phyloP scores from a whole-genome alignment of 1,140 invertebrate genomes.

The Drosophila sproati region DNA sequence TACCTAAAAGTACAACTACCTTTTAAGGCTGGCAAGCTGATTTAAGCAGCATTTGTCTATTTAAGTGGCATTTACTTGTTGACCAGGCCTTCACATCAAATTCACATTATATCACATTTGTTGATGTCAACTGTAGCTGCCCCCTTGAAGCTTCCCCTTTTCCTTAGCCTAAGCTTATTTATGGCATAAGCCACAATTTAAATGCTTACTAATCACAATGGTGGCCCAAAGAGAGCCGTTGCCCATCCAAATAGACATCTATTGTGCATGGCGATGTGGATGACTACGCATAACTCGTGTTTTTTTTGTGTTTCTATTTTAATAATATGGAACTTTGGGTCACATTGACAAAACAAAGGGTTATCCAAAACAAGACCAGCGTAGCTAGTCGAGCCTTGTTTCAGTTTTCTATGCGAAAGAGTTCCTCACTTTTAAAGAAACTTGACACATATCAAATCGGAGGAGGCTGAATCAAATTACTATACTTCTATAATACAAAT shows the following conservation, averaged over 20 bases:
- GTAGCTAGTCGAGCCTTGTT: too few relatives aligned
- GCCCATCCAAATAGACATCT: conserved; percentile 12
- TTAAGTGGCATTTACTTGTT: conserved; percentile 1
- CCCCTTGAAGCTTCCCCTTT: neutral
- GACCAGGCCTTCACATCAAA: conserved; percentile 17
- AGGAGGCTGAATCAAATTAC: too few relatives aligned
- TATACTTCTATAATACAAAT: too few relatives aligned
- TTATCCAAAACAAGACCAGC: too few relatives aligned
- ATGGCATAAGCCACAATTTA: conserved; percentile 73
- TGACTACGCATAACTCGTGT: conserved; percentile 74
- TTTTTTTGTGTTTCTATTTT: too few relatives aligned
- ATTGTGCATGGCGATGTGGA: conserved; percentile 1
- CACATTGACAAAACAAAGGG: too few relatives aligned
- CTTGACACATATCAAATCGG: too few relatives aligned
- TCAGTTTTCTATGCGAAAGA: too few relatives aligned
- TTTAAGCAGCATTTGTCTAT: conserved; percentile 36
- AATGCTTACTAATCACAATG: conserved; percentile 49
- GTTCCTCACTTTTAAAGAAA: too few relatives aligned
- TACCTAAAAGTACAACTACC: conserved; percentile 8
- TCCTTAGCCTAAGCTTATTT: conserved; percentile 46
- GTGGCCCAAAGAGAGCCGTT: conserved; percentile 48
- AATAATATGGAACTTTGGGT: too few relatives aligned
- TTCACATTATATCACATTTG: conserved; percentile 41
- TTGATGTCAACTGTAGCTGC: neutral
- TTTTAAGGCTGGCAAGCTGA: conserved; percentile 51